Conservation (phyloP, 2,113 vertebrate species). For the Dromaius novaehollandiae region DNA sequence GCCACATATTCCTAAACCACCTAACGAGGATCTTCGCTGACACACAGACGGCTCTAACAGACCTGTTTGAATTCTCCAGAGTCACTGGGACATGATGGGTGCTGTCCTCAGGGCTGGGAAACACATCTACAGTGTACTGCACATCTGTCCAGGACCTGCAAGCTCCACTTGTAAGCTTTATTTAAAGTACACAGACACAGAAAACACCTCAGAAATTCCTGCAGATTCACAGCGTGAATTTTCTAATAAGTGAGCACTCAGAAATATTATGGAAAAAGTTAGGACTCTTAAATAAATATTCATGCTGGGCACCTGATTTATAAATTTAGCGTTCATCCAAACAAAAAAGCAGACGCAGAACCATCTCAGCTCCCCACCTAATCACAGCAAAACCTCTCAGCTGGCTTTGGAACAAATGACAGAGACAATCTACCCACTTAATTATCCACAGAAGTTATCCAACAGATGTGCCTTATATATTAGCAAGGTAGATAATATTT, state of each 20-base stretch:
- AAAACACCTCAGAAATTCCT: conserved; percentile 3
- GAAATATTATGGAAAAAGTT: neutral
- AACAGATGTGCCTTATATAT: fast-evolving
- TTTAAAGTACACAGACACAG: neutral
- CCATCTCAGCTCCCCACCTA: neutral
- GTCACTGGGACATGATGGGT: neutral
- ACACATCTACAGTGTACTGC: too few species aligned
- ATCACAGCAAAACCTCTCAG: neutral
- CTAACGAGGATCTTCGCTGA: neutral
- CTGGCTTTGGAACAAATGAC: fast-evolving
- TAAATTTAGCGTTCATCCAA: neutral
- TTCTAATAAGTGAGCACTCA: conserved; percentile 24
- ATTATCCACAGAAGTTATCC: neutral
- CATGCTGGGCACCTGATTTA: neutral
- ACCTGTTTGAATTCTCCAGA: neutral
- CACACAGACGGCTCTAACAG: neutral
- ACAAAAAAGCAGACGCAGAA: neutral
- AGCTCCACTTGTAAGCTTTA: neutral
- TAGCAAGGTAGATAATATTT: neutral
- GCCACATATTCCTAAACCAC: too few species aligned
- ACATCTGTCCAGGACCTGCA: neutral
- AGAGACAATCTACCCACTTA: neutral
- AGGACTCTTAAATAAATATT: neutral
- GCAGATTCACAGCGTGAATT: conserved; percentile 10
- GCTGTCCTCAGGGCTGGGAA: neutral